Evolutionary conservation across 1,140 invertebrate genomes (phyloP).

Genomic region (Aphelenchoides avenae): DNA sequence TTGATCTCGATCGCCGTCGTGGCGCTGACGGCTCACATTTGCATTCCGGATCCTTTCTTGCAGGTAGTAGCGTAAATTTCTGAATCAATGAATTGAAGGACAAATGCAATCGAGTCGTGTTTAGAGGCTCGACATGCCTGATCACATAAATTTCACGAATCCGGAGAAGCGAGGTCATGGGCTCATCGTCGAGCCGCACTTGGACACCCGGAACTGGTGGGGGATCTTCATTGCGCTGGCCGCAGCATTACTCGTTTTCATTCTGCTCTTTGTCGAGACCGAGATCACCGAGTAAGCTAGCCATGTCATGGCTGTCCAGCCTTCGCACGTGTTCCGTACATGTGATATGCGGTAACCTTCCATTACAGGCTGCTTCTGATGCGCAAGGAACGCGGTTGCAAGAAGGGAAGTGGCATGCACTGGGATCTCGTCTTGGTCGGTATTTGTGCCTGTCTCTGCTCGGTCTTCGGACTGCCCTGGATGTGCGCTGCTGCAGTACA

Average conservation of each 20-base stretch:
- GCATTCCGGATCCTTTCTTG: constrained; percentile 70
- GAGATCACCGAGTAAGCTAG: constrained; percentile 78
- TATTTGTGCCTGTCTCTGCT: constrained; percentile 72
- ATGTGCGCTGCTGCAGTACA: constrained; percentile 90
- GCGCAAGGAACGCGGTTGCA: constrained; percentile 78
- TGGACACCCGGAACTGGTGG: constrained; percentile 64
- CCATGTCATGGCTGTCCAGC: no score
- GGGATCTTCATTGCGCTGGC: constrained; percentile 73
- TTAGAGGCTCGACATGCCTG: constrained; percentile 74
- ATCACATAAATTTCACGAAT: constrained; percentile 75
- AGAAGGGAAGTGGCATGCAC: constrained; percentile 88
- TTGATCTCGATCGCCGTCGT: constrained; percentile 91
- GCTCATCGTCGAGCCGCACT: constrained; percentile 72
- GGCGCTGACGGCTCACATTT: constrained; percentile 70
- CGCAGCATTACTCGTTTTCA: constrained; percentile 85
- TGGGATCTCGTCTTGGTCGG: constrained; percentile 88
- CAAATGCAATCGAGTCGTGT: no score
- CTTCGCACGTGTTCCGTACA: no score
- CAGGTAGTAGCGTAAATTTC: no score
- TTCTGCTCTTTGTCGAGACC: constrained; percentile 91
- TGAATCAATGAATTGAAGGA: no score
- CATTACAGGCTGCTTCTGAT: constrained; percentile 75
- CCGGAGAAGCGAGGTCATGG: constrained; percentile 67
- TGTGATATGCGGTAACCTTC: no score
- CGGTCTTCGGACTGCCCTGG: constrained; percentile 76